Conservation (phyloP, 2,888 invertebrate genomes). For the Horisme vitalbata region DNA sequence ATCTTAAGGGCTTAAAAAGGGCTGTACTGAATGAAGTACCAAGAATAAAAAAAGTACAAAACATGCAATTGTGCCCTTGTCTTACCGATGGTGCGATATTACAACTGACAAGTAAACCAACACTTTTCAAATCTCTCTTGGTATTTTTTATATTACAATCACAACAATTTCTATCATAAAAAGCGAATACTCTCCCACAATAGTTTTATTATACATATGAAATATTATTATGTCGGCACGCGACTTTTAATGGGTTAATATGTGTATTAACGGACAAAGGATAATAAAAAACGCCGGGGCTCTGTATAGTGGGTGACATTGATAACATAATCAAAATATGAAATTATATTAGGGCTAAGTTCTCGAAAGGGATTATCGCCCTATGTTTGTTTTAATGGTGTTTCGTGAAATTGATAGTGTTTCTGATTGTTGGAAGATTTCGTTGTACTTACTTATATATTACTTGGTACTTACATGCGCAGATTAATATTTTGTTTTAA, state of each 20-base stretch:
- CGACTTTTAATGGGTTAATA: constrained; percentile 79
- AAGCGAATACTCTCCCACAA: constrained; percentile 55
- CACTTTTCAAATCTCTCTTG: too few species aligned
- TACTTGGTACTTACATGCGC: too few species aligned
- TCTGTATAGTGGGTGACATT: constrained; percentile 61
- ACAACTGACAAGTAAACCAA: too few species aligned
- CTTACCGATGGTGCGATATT: too few species aligned
- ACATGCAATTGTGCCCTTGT: too few species aligned
- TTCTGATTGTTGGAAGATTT: constrained; percentile 30
- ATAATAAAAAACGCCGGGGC: constrained; percentile 57
- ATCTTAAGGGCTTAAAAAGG: too few species aligned
- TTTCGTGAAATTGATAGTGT: constrained; percentile 59
- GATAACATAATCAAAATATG: constrained; percentile 83
- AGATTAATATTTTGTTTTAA: too few species aligned
- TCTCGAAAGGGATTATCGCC: constrained; percentile 58
- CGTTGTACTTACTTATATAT: too few species aligned
- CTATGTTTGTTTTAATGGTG: constrained; percentile 64
- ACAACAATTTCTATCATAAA: constrained; percentile 40
- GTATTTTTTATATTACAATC: too few species aligned
- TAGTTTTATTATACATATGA: constrained; percentile 67
- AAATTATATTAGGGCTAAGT: constrained; percentile 68
- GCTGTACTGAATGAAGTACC: too few species aligned
- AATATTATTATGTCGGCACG: constrained; percentile 72
- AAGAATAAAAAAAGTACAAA: too few species aligned
- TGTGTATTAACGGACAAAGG: constrained; percentile 76